Evolutionary conservation across 2,888 invertebrate genomes (phyloP), one percentile per base, ranked within the genome.

Genomic region (Ophioninae sp.): DNA sequence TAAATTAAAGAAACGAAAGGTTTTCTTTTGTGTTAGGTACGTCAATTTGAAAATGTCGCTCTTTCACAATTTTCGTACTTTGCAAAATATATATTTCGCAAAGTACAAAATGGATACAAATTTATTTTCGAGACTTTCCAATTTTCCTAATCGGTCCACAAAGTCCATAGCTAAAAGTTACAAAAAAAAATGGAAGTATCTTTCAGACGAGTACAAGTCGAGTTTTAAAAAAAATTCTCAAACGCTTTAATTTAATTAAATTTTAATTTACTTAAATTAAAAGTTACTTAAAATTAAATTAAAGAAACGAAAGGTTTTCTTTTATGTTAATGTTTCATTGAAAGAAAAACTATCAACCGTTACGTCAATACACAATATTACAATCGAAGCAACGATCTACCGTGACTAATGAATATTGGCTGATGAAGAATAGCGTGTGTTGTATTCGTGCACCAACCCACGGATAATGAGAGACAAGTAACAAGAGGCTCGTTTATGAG

Each of bases 331-430:
- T 22, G 9, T 51, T n/a, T 6, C 17, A 51, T 23, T 51, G 2
- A 30, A 23, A 2, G 17, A 23, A n/a, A 23, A 68, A 30, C 17
- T 8, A 51, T 68, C 23, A 68, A 68, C 37, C 8, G n/a, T 5
- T 65, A 39, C 37, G 37, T 7, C 2, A 13, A 51, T 51, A 6
- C 44, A 51, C 17, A 51, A 51, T 51, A 23, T 68, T 23, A 37
- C 22, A 41, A 64, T 41, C 61, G 22, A 61, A 61, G 41, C 7
- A 63, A 51, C 23, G 59, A 41, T 51, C 51, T 17, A 64, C 22
- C 76, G 23, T 76, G 76, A 59, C 65, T 59, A 76, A 76, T 76
- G 56, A 67, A 61, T 77, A 68, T 77, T 44, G 61, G 39, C 30
- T 13, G 77, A 77, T 61, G 68, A 68, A 44, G 68, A 68, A 68